Evolutionary conservation across 2,113 vertebrate species (phyloP), one percentile per base, ranked within the genome.

Genomic region (Nerophis lumbriciformis): DNA sequence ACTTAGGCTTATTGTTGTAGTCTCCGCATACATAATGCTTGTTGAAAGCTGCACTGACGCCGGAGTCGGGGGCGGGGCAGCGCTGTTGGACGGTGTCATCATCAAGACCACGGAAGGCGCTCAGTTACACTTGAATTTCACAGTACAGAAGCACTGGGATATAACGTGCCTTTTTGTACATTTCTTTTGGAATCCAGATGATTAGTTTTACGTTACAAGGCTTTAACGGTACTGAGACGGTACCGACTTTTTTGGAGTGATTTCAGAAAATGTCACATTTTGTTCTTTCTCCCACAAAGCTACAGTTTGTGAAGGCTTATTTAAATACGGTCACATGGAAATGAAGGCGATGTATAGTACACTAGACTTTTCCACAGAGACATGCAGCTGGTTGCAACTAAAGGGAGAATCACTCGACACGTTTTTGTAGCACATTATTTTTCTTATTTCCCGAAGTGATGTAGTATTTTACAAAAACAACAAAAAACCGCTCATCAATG

Each of bases 91-190:
- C 92, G 91, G 91, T 93, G 91, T 85, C 93, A 61, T 90, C 91
- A 92, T 93, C 55, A 57, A 91, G 92, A 93, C 90, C 93, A 90
- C 89, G 82, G 85, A 88, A 89, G 91, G 93, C 94, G 94, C 94
- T 96, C 96, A 94, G 94, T 95, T 96, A 97, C 94, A 98, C 95
- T 99, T 98, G 96, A 99, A 99, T 95, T 96, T 95, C 94, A 96
- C 95, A 97, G 95, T 98, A 98, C 95, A 98, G 96, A 96, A 99
- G 96, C 95, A 99, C 95, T 97, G 95, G 95, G 95, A 96, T 97
- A 95, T 97, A 97, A 97, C 92, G 96, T 99, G 96, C 96, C 96
- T 99, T 99, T 99, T 97, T 98, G 96, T 99, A 99, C 95, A 95
- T 95, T 96, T 88, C 55, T 75, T 96, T 96, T 93, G 93, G 93